phyloP scores from a whole-genome alignment of 1,140 invertebrate species.

The Pemphigus obesinymphae region DNA sequence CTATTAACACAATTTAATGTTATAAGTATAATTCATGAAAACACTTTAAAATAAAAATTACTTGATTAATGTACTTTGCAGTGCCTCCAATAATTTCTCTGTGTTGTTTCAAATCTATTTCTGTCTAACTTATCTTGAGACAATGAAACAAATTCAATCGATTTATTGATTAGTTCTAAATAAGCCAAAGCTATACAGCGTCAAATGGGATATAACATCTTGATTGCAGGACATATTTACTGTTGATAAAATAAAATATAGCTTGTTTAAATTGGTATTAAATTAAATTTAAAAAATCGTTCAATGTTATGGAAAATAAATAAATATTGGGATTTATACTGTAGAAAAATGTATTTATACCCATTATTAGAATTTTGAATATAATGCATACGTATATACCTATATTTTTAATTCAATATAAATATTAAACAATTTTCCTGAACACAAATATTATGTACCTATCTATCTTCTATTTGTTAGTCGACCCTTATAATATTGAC shows the following conservation, averaged over 20 bases:
- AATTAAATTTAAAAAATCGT: not conserved
- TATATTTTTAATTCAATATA: too few relatives aligned
- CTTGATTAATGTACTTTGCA: constrained; percentile 90
- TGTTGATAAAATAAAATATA: constrained; percentile 48
- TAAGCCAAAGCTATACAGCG: constrained; percentile 79
- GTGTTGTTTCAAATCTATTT: constrained; percentile 92
- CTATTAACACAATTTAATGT: constrained; percentile 51
- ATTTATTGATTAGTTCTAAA: constrained; percentile 78
- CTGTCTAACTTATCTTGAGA: constrained; percentile 94
- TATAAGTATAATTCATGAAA: not conserved
- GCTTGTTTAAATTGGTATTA: too few relatives aligned
- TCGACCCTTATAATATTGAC: too few relatives aligned
- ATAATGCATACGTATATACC: too few relatives aligned
- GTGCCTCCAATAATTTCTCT: constrained; percentile 83
- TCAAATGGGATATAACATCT: constrained; percentile 73
- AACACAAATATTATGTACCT: too few relatives aligned
- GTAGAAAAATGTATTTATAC: too few relatives aligned
- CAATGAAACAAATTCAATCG: constrained; percentile 89
- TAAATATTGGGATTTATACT: too few relatives aligned
- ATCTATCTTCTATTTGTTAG: too few relatives aligned
- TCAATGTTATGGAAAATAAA: not conserved
- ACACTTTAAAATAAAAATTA: constrained; percentile 49
- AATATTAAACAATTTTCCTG: too few relatives aligned
- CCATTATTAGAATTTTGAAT: too few relatives aligned
- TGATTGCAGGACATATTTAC: constrained; percentile 61